Evolutionary conservation across 2,888 invertebrate species (phyloP).

Genomic region (Cheilosia scutellata): DNA sequence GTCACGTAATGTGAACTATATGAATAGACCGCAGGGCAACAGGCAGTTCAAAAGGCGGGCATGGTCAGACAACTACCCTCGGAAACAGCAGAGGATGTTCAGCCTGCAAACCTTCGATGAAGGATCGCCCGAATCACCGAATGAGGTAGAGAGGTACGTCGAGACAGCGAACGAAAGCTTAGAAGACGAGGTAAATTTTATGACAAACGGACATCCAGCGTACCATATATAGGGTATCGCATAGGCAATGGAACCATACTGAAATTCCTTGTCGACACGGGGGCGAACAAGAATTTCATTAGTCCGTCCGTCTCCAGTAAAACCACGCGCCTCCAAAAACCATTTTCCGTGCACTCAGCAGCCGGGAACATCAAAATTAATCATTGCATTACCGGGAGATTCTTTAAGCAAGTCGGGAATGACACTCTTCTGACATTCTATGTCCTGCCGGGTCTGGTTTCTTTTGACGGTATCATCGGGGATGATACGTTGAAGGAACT

Average conservation of each 20-base stretch:
- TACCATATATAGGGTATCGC: constrained; percentile 53
- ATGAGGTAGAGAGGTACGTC: neutral
- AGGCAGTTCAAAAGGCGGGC: constrained; percentile 25
- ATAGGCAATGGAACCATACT: neutral
- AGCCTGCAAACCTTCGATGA: constrained; percentile 3
- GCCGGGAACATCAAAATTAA: constrained; percentile 50
- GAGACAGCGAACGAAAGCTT: neutral
- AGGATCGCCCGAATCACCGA: too few relatives aligned
- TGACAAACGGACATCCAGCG: constrained; percentile 29
- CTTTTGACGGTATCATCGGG: neutral
- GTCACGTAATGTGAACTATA: constrained; percentile 1
- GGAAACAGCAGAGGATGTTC: constrained; percentile 25
- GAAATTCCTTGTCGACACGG: constrained; percentile 9
- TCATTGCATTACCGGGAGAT: neutral
- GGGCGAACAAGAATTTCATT: constrained; percentile 6
- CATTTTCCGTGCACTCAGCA: constrained; percentile 52
- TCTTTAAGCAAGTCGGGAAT: neutral
- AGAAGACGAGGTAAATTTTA: constrained; percentile 44
- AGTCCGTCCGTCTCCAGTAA: neutral
- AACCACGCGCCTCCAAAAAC: neutral
- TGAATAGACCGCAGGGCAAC: neutral
- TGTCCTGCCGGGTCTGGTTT: neutral
- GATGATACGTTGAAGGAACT: neutral
- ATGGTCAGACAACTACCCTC: constrained; percentile 4
- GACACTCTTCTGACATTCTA: neutral